These are phyloP conservation scores for Calameuta idolon DNA, from an alignment of 2,888 invertebrate species.

Conservation along the genomic window DNA sequence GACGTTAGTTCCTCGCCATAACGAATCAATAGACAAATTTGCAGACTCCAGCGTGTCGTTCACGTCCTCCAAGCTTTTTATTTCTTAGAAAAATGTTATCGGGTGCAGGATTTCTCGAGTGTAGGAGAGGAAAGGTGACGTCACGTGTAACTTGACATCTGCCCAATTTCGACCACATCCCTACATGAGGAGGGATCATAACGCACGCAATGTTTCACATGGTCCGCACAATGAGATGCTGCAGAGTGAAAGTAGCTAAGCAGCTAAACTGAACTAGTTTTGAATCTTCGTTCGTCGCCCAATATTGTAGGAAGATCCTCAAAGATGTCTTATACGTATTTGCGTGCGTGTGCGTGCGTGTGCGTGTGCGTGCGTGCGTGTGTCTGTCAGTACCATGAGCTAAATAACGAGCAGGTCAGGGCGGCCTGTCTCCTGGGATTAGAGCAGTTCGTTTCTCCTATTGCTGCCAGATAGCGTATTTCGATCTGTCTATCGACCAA, in stretches of 20 bases:
- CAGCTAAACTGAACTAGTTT: background rate
- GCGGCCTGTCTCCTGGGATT: conserved; percentile 31
- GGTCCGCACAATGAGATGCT: no score
- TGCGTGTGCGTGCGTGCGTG: no score
- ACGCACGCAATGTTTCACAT: no score
- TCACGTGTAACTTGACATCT: no score
- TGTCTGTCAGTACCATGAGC: background rate
- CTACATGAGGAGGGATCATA: no score
- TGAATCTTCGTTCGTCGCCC: background rate
- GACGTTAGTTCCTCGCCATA: background rate
- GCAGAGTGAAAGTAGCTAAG: no score
- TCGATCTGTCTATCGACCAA: conserved; percentile 28
- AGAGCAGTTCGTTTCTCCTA: conserved; percentile 34
- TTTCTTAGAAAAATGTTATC: background rate
- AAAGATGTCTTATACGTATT: background rate
- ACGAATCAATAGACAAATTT: background rate
- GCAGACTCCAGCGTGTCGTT: background rate
- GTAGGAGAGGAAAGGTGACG: background rate
- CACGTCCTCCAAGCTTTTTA: background rate
- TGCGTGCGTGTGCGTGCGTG: background rate
- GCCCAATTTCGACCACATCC: no score
- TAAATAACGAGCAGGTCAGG: conserved; percentile 18
- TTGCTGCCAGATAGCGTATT: conserved; percentile 29
- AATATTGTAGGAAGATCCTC: background rate
- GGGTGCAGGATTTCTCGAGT: background rate